Percentiles rank a stretch among this genome's conserved stretches.
phyloP scores from a whole-genome alignment of 2,797 vertebrate genomes.

The Pangasius mekongensis region DNA sequence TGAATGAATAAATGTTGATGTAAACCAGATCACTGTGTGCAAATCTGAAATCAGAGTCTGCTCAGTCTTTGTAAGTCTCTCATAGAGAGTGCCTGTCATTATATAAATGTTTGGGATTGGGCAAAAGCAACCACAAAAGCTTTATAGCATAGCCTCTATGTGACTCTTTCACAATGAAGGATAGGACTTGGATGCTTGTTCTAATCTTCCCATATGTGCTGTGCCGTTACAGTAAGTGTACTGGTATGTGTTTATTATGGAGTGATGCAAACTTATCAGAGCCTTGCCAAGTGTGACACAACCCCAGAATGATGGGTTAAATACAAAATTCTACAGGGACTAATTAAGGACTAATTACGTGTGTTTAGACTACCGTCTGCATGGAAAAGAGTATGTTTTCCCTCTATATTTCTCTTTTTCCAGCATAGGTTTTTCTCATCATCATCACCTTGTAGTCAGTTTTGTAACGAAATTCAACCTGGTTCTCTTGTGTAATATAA shows the following conservation, averaged over 20 bases:
- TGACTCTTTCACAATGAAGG: constrained; percentile 44
- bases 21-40: constrained; percentile 55
- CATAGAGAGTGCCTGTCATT: constrained; percentile 24
- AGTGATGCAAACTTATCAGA: constrained; percentile 44
- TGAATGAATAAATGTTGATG: constrained; percentile 41
- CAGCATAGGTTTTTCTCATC: neutral
- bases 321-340: constrained; percentile 33
- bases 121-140: constrained; percentile 36
- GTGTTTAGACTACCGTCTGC: constrained; percentile 44
- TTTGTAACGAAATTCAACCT: constrained; percentile 42
- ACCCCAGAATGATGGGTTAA: constrained; percentile 23
- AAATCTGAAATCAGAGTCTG: constrained; percentile 53
- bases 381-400: constrained; percentile 9
- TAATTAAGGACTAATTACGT: constrained; percentile 43
- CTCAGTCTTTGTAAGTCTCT: constrained; percentile 30
- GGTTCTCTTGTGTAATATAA: constrained; percentile 35
- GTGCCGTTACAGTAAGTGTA: constrained; percentile 45
- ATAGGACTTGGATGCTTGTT: constrained; percentile 33
- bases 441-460: neutral
- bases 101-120: constrained; percentile 29
- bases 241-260: constrained; percentile 51
- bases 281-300: constrained; percentile 27
- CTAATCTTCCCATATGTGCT: constrained; percentile 34
- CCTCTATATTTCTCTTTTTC: neutral
- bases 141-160: constrained; percentile 15